Evolutionary conservation across 2,888 invertebrate species (phyloP).

Genomic region (Pammene fasciana): DNA sequence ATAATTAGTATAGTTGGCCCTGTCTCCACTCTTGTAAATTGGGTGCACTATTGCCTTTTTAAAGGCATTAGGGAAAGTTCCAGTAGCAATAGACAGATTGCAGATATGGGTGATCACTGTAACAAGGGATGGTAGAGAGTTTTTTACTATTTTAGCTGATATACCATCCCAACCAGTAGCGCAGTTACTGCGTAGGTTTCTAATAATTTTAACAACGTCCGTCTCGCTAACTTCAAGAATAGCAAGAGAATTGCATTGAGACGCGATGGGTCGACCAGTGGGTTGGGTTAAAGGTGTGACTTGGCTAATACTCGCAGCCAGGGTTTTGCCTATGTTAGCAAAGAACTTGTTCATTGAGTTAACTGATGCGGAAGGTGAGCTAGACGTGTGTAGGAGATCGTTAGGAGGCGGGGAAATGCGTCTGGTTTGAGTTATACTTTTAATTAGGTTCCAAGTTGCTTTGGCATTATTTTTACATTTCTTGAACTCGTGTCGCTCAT

Average conservation of each 20-base stretch:
- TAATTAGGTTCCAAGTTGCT: too few species aligned
- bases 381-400: background rate
- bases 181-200: background rate
- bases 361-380: background rate
- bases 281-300: too few species aligned
- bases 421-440: background rate
- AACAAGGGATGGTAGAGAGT: background rate
- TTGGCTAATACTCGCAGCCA: background rate
- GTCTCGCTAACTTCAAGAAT: background rate
- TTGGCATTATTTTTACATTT: too few species aligned
- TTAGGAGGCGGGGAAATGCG: background rate
- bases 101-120: background rate
- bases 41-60: constrained; percentile 2
- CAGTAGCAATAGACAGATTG: background rate
- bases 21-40: background rate
- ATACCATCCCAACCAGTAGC: constrained; percentile 13
- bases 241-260: background rate
- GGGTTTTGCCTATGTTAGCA: background rate
- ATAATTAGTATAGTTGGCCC: background rate
- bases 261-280: background rate
- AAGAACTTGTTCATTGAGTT: background rate
- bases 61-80: background rate
- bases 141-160: too few species aligned
- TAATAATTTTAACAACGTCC: background rate
- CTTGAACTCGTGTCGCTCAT: too few species aligned